Conservation (phyloP, 2,888 invertebrate species). For the Yponomeuta evonymella region DNA sequence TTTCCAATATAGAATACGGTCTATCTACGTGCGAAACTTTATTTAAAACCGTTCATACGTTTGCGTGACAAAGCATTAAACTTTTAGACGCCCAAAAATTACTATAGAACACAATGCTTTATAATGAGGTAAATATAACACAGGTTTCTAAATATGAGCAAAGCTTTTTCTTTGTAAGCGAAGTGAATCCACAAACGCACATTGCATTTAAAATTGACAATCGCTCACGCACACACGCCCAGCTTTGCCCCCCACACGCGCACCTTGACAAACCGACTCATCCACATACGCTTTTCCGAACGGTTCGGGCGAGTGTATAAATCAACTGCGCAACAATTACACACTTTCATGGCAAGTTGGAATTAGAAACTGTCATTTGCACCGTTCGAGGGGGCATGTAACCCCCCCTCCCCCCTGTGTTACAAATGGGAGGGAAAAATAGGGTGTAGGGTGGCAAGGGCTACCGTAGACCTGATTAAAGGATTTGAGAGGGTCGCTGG, state of each 20-base stretch:
- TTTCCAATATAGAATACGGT: too few species aligned
- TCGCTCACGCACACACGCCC: constrained; percentile 22
- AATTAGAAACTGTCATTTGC: constrained; percentile 78
- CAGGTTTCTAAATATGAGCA: too few species aligned
- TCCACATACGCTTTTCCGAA: constrained; percentile 53
- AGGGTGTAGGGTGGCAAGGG: constrained; percentile 64
- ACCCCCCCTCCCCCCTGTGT: constrained; percentile 28
- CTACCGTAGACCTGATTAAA: constrained; percentile 73
- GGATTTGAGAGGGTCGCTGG: constrained; percentile 68
- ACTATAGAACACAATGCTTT: too few species aligned
- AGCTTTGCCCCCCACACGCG: constrained; percentile 6
- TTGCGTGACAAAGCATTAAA: too few species aligned
- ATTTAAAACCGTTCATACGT: too few species aligned
- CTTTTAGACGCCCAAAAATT: too few species aligned
- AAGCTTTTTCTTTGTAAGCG: constrained; percentile 22
- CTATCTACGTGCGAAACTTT: too few species aligned
- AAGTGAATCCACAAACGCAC: constrained; percentile 30
- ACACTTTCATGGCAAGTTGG: constrained; percentile 77
- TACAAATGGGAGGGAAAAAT: constrained; percentile 63
- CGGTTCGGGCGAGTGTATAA: constrained; percentile 69
- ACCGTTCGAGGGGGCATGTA: constrained; percentile 61
- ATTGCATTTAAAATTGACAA: constrained; percentile 26
- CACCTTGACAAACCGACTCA: constrained; percentile 22
- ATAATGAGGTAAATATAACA: too few species aligned
- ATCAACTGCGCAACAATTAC: constrained; percentile 75